phyloP scores from a whole-genome alignment of 2,113 vertebrate species.

The Tretioscincus oriximinensis region DNA sequence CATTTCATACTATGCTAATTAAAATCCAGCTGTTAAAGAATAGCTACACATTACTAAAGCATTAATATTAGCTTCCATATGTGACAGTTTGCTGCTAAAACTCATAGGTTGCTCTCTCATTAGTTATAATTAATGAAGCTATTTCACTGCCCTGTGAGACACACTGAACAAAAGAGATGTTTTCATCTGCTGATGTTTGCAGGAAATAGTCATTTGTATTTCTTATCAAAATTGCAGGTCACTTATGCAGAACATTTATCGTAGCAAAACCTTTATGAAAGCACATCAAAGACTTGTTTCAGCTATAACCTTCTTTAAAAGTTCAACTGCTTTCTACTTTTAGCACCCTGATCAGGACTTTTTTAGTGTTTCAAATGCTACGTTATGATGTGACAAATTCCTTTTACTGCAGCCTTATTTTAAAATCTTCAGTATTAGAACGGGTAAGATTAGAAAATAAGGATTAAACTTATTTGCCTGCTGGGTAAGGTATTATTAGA shows the following conservation, averaged over 20 bases:
- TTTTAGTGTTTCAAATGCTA: slow-evolving; percentile 12
- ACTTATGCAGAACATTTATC: slow-evolving; percentile 7
- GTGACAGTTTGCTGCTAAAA: slow-evolving; percentile 6
- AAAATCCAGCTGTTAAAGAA: slow-evolving; percentile 12
- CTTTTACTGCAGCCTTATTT: neutral
- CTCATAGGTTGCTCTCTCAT: slow-evolving; percentile 10
- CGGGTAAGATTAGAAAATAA: neutral
- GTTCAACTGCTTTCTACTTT: neutral
- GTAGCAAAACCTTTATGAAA: neutral
- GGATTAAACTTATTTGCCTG: neutral
- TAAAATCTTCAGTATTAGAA: neutral
- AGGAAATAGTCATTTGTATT: slow-evolving; percentile 24
- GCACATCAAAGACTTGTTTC: slow-evolving; percentile 24
- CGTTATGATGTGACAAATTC: neutral
- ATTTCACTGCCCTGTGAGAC: slow-evolving; percentile 23
- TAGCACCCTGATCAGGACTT: neutral
- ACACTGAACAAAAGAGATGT: slow-evolving; percentile 4
- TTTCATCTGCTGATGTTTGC: slow-evolving; percentile 20
- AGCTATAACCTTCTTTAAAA: slow-evolving; percentile 17
- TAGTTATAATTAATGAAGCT: slow-evolving; percentile 29
- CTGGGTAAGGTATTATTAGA: neutral
- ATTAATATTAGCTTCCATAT: slow-evolving; percentile 26
- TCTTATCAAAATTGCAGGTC: slow-evolving; percentile 18
- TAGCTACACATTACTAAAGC: neutral
- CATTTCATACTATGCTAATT: slow-evolving; percentile 1